Evolutionary conservation across 2,113 vertebrate species (phyloP).

Genomic region (Platysteira castanea): DNA sequence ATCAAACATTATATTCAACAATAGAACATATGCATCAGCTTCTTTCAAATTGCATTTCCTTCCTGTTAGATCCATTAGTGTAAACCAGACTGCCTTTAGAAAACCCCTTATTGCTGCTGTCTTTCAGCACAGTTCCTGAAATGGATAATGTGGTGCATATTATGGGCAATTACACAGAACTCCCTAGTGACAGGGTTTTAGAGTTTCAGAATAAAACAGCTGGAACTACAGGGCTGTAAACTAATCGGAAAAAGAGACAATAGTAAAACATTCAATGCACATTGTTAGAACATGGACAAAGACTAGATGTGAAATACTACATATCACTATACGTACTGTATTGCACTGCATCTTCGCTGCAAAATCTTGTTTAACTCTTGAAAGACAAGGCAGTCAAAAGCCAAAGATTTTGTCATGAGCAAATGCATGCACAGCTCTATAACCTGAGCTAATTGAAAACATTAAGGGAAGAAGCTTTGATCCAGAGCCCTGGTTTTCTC

Average conservation of each 20-base stretch:
- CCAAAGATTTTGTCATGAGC: neutral
- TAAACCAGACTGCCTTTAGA: conserved; percentile 88
- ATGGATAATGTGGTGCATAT: conserved; percentile 89
- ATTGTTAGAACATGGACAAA: conserved; percentile 50
- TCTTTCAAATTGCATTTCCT: conserved; percentile 96
- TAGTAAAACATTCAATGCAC: conserved; percentile 46
- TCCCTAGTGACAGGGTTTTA: conserved; percentile 81
- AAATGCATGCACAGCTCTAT: neutral
- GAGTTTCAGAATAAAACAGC: conserved; percentile 85
- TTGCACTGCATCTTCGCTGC: neutral
- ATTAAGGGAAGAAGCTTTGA: neutral
- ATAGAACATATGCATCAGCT: conserved; percentile 92
- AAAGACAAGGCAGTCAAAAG: neutral
- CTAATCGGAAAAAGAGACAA: conserved; percentile 75
- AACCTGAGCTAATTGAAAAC: neutral
- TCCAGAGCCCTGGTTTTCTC: neutral
- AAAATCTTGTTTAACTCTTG: conserved; percentile 16
- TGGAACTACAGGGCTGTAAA: conserved; percentile 79
- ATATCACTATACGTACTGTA: neutral
- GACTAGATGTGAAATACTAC: neutral
- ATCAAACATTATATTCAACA: conserved; percentile 91
- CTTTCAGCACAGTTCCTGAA: conserved; percentile 86
- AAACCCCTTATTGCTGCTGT: conserved; percentile 85
- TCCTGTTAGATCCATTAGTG: conserved; percentile 91
- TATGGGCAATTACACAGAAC: conserved; percentile 91